Percentiles rank a stretch among this genome's conserved stretches.
These are phyloP conservation scores for Euphonia xanthogaster DNA, from an alignment of 2,797 vertebrate species.

Conservation along the genomic window DNA sequence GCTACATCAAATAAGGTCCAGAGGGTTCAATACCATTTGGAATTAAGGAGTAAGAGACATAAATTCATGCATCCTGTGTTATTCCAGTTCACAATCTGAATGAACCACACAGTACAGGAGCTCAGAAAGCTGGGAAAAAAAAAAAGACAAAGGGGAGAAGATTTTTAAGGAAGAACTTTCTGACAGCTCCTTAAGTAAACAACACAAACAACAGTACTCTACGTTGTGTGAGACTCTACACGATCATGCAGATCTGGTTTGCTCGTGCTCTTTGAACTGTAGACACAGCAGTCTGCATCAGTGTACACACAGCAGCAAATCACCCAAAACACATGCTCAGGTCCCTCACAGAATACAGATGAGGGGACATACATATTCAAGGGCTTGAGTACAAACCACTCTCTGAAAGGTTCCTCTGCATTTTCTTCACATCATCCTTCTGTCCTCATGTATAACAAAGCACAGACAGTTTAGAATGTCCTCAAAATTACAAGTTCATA, in stretches of 20 bases:
- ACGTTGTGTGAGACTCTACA: not conserved
- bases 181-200: not conserved
- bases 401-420: not conserved
- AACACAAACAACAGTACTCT: not conserved
- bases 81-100: not conserved
- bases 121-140: not conserved
- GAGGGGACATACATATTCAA: not conserved
- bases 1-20: not conserved
- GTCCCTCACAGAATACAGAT: not conserved
- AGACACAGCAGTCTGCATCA: not conserved
- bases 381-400: not conserved
- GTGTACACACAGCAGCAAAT: not conserved
- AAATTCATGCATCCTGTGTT: not conserved
- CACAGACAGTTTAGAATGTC: not conserved
- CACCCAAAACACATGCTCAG: not conserved
- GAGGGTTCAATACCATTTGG: not conserved
- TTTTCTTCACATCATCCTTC: not conserved
- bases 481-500: not conserved
- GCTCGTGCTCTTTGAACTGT: not conserved
- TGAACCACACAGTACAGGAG: not conserved
- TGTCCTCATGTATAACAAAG: not conserved
- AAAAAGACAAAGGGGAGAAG: not conserved
- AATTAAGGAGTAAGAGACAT: not conserved
- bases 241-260: not conserved
- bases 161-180: not conserved